Percentiles rank a stretch among this genome's conserved stretches.
Conservation (phyloP, 2,113 vertebrate genomes). For the Gymnogyps californianus region DNA sequence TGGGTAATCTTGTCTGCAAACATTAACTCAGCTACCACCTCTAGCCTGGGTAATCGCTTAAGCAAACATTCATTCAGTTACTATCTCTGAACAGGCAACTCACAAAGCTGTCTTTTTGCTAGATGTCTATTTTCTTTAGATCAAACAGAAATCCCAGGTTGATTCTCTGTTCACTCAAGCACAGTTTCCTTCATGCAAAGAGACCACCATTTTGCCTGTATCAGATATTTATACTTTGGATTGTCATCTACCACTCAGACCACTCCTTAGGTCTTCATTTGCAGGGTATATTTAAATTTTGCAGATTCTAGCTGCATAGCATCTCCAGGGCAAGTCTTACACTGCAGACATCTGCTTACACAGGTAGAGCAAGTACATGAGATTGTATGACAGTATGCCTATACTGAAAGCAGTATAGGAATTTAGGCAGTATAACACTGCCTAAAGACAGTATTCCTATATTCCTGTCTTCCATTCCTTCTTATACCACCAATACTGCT, state of each 20-base stretch:
- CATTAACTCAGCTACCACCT: constrained; percentile 19
- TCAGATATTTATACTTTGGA: neutral
- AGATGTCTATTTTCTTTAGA: neutral
- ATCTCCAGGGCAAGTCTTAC: neutral
- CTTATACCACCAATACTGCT: neutral
- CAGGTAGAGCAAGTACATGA: neutral
- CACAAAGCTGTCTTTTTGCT: neutral
- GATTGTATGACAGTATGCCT: neutral
- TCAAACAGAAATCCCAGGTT: neutral
- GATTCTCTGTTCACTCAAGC: neutral
- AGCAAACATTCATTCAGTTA: neutral
- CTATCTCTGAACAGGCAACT: neutral
- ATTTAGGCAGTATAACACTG: neutral
- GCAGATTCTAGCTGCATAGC: neutral
- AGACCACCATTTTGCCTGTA: neutral
- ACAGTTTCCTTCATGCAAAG: neutral
- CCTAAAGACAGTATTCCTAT: neutral
- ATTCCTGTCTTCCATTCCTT: neutral
- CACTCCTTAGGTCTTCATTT: neutral
- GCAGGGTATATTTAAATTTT: neutral
- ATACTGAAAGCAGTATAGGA: neutral
- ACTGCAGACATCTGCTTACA: neutral
- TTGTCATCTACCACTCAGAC: neutral
- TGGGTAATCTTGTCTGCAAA: constrained; percentile 20
- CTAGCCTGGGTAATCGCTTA: neutral